Conservation (phyloP, 2,797 vertebrate species). For the Sebastes taczanowskii region DNA sequence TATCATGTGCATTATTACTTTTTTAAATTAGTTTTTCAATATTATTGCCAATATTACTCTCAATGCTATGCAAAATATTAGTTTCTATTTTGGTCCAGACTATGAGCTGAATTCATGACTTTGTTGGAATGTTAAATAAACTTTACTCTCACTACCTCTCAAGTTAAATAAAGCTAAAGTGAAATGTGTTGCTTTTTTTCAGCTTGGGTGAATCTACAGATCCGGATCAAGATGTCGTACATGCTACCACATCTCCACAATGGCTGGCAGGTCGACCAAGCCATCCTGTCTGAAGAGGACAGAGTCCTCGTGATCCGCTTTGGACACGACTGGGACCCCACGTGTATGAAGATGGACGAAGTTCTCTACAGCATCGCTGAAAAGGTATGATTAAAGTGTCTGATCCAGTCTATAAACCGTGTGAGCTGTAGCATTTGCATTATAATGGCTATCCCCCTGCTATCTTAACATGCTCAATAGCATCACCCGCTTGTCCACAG, state of each 20-base stretch:
- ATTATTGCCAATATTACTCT: background rate
- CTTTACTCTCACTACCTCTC: fast-evolving
- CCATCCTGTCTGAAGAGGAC: constrained; percentile 98
- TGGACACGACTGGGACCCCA: constrained; percentile 99
- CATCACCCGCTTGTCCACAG: background rate
- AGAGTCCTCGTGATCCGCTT: constrained; percentile 96
- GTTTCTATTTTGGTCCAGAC: background rate
- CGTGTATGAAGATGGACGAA: constrained; percentile 99
- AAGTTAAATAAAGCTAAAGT: background rate
- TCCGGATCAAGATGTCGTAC: constrained; percentile 90
- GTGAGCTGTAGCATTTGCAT: background rate
- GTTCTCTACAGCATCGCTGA: constrained; percentile 97
- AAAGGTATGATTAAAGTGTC: constrained; percentile 82
- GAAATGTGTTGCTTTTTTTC: background rate
- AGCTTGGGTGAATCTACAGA: background rate
- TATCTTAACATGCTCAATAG: background rate
- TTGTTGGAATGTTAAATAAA: background rate
- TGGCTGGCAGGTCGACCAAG: constrained; percentile 99
- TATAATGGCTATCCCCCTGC: background rate
- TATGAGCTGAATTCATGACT: background rate
- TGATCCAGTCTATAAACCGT: fast-evolving
- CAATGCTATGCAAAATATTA: background rate
- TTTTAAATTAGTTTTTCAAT: background rate
- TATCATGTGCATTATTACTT: background rate
- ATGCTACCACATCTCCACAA: constrained; percentile 99